A percentile compares a stretch with the other conserved stretches of the same genome.
Evolutionary conservation across 2,888 invertebrate species (phyloP).

Genomic region (Ormyrus thymus): DNA sequence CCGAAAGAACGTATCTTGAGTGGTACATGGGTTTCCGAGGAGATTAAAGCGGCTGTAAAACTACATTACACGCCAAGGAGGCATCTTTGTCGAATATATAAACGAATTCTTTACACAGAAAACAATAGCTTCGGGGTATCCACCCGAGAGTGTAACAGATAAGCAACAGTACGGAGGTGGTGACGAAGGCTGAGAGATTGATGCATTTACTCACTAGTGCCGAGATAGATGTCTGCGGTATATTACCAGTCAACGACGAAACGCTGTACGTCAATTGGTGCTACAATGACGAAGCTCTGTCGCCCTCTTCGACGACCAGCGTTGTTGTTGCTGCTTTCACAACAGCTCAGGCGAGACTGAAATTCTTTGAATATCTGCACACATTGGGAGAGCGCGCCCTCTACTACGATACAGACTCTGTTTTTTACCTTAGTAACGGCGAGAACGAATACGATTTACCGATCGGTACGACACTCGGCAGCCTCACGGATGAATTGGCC

Average conservation of each 20-base stretch:
- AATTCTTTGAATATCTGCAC: slow-evolving; percentile 62
- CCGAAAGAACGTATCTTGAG: slow-evolving; percentile 56
- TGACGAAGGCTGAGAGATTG: background rate
- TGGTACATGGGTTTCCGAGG: slow-evolving; percentile 68
- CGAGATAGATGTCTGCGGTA: background rate
- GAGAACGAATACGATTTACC: background rate
- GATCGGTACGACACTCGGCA: slow-evolving; percentile 11
- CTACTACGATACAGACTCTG: slow-evolving; percentile 37
- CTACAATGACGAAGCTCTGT: too few relatives aligned
- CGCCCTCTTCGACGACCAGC: background rate
- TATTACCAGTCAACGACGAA: slow-evolving; percentile 24
- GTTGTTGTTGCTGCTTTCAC: slow-evolving; percentile 41
- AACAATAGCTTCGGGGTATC: slow-evolving; percentile 49
- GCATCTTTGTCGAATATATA: slow-evolving; percentile 48
- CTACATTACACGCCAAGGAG: slow-evolving; percentile 63
- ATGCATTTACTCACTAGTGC: slow-evolving; percentile 14
- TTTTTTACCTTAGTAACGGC: background rate
- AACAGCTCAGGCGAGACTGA: slow-evolving; percentile 39
- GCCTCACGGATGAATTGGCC: slow-evolving; percentile 33
- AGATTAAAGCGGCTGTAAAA: slow-evolving; percentile 65
- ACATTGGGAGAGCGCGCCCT: slow-evolving; percentile 57
- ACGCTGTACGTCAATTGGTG: slow-evolving; percentile 30
- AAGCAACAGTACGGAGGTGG: slow-evolving; percentile 41
- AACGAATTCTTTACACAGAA: slow-evolving; percentile 51
- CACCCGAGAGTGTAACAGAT: slow-evolving; percentile 18